Evolutionary conservation across 2,888 invertebrate species (phyloP), one percentile per base, ranked within the genome.

Genomic region (Cerceris ruficornis): DNA sequence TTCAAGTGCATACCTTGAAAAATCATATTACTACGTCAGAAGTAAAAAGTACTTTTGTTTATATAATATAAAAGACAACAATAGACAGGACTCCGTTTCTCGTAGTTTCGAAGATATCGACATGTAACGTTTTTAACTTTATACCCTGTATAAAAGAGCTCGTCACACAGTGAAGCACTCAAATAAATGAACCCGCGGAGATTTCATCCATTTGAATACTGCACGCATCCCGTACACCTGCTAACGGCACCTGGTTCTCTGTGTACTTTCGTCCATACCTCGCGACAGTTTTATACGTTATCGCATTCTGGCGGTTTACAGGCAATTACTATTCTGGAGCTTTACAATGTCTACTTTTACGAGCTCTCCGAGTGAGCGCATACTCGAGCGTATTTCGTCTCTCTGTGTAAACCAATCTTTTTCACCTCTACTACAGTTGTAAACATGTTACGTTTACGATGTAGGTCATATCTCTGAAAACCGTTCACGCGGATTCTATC

Each of bases 331-430:
- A 73, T 86, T 87, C 81, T 80, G 80, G 80, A 66, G 71, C 76
- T 88, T 88, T 88, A 89, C 89, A 89, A 88, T 89, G 88, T 89
- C 85, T 85, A 84, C 28, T 82, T 88, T 89, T 85, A 85, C 75
- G 85, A 69, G 69, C 70, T 71, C 58, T 76, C 69, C 46, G 39
- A 66, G 13, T 9, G 74, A 67, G 65, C 58, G 42, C 54, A 13
- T 57, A 68, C 17, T 13, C 17, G 41, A 41, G 50, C 28, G 65
- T 14, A 15, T 64, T 43, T 52, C 70, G 11, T 57, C 28, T n/a
- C 67, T 54, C 41, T 55, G 60, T 49, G 46, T 57, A n/a, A n/a
- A 62, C 75, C 41, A n/a, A 54, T 43, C 69, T 69, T 11, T 57
- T 54, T 64, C 52, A 28, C 43, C 54, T 49, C 17, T 71, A 54